Evolutionary conservation across 2,797 vertebrate genomes (phyloP), one percentile per base, ranked within the genome.

Genomic region (Catostomus latipinnis): DNA sequence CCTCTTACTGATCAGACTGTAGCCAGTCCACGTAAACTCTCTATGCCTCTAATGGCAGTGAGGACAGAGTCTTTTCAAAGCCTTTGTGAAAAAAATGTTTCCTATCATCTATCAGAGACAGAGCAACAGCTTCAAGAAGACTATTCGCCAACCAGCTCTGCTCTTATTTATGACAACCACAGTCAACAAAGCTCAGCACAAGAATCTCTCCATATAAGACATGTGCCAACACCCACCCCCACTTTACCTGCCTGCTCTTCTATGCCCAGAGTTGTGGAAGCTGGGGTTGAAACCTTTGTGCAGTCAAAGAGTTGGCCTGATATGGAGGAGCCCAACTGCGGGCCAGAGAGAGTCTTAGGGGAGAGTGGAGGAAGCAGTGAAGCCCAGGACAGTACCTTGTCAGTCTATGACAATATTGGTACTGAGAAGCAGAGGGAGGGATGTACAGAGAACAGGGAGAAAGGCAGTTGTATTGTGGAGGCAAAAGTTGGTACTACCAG

Each of bases 371-470:
- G 84, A 16, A 90, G 90, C 82, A 91, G 93, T 54, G 90, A 92
- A 14, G 86, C 83, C 6, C 90, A 91, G 61, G 91, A 92, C 53
- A 93, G 92, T 85, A 90, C 84, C 1, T 78, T 88, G 1, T 94
- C 94, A 1, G 90, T 88, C 18, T 94, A 94, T 0, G 94, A 94
- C 84, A 94, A 94, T 82, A 79, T 94, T 73, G 84, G 90, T 53
- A 84, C 56, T 11, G 57, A 73, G 69, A 78, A 86, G 12, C 81
- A 54, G 8, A 66, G 18, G 50, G 6, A 7, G 13, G 57, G 14
- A 86, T 0, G 68, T 67, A 8, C 18, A 52, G 78, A 68, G 22
- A 49, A 74, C 8, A 48, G 16, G 6, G 74, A 78, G 45, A 10
- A 14, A 18, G 74, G 85, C 16, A 84, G 62, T 46, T 70, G 0